Evolutionary conservation across 2,797 vertebrate species (phyloP), one percentile per base, ranked within the genome.

Genomic region (Apogon talboti): DNA sequence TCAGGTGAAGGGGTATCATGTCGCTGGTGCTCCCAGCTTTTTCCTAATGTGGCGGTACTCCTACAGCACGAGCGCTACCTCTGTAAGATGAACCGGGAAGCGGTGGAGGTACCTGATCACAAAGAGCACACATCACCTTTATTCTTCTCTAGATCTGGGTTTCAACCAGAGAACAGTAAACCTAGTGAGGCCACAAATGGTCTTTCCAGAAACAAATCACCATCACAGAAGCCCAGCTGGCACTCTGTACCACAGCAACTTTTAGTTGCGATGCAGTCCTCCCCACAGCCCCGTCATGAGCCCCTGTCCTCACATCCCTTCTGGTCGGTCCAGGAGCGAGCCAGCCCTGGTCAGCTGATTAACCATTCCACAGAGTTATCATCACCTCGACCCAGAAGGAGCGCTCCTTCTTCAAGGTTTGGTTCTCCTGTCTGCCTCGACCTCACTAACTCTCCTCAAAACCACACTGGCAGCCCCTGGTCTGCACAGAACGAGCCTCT

Each of bases 61-160:
- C 81, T 91, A 64, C 93, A 94, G 67, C 94, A 94, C 0, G 90
- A 94, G 72, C 87, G 83, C 47, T 93, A 93, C 79, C 87, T 91
- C 57, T 95, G 94, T 40, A 91, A 85, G 76, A 78, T 86, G 74
- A 92, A 82, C 78, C 67, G 76, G 10, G 88, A 91, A 30, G 62
- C 59, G 0, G n/a, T 64, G 35, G 91, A 91, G 38, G 19, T 71
- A 19, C 55, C 73, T 1, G 84, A 91, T 16, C 2, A 35, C 61
- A 89, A 86, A 61, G 84, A 85, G 11, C 82, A 70, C 43, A 37
- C 54, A 24, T 85, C 90, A 0, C 72, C 87, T 11, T 53, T 89
- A 11, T 84, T 87, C 75, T 85, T 89, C 60, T 69, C 86, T n/a
- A 79, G 78, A 59, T 21, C 86, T 2, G 15, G 78, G 30, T 64